Base-by-base conservation (phyloP, 1,140 invertebrate genomes). In the Megalopta genalis region DNA sequence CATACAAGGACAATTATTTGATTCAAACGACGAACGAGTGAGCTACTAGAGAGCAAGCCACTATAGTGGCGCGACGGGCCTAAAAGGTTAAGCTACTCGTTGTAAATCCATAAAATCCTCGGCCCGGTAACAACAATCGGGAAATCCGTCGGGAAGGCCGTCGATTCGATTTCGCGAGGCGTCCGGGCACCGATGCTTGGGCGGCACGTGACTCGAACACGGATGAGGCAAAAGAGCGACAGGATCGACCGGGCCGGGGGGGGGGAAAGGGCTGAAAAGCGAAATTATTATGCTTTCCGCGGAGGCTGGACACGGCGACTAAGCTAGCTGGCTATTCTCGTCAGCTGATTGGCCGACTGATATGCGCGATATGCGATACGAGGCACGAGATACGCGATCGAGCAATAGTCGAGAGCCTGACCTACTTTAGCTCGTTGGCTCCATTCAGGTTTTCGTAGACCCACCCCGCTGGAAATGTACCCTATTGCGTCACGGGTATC, bases 401-500 rank as follows among this genome's bases (percentile, higher is more conserved):
- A 81, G 74, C 63, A 65, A 76, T 39, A 73, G 66, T 82, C 73
- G 32, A 73, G 77, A n/a, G 67, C 69, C 42, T 90, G 89, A 90
- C 90, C 89, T 74, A 90, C 81, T 90, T 90, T 86, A 62, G 59
- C 39, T 79, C 62, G 73, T 25, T 63, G 81, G 64, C 64, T 90
- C 84, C 89, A 90, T 90, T 90, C 89, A 90, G 88, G 85, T 90
- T 90, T 90, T 90, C 85, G 69, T 74, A 66, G 63, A 72, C 42
- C 76, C 73, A 73, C 73, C 82, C 77, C 68, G 37, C 49, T 64
- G 46, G 72, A 83, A 76, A 74, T 23, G 68, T 27, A 75, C 80
- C 65, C 60, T 70, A 74, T 67, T 90, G 86, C 89, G 89, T 90
- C 89, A 90, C 87, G 49, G 76, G 73, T 89, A 89, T 89, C 89